Evolutionary conservation across 2,888 invertebrate species (phyloP), one percentile per base, ranked within the genome.

Genomic region (Temnothorax unifasciatus): DNA sequence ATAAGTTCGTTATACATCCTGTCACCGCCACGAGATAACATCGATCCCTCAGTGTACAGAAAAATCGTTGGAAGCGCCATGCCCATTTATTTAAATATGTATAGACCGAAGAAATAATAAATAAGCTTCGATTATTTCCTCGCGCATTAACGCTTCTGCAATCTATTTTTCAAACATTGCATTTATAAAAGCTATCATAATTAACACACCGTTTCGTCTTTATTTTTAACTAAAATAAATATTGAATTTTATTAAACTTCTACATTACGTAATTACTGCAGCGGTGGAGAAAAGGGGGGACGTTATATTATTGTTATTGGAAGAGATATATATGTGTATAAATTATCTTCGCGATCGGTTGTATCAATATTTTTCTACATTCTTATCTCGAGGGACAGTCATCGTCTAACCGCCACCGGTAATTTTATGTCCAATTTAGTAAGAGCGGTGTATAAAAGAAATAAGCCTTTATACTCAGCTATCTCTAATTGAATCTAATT

Each of bases 381-480:
- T 54, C 21, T 54, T 38, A 54, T 38, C 5, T 57, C 1, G 3
- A 41, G n/a, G 54, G 25, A 64, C 34, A n/a, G 9, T 6, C 2
- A n/a, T 44, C 38, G 13, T 34, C 11, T 34, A 25, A 54, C 38
- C 1, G 13, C 2, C 9, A 50, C 11, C n/a, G n/a, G n/a, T 50
- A 69, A 75, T 47, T n/a, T 75, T 61, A 47, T 2, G 25, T 34
- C 25, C 9, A 21, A 75, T 61, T 74, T 61, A 34, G n/a, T 61
- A 25, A n/a, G n/a, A 54, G 18, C 8, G 15, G 5, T 3, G 5
- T 3, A 18, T 57, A 21, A 57, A 25, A 57, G 9, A 57, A 57
- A 38, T 21, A 21, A 69, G n/a, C 3, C 18, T 38, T 63, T 29
- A 6, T 3, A 13, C 18, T 13, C 15, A 18, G 34, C 21, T 64